phyloP scores from a whole-genome alignment of 2,888 invertebrate species.

The Cabera pusaria region DNA sequence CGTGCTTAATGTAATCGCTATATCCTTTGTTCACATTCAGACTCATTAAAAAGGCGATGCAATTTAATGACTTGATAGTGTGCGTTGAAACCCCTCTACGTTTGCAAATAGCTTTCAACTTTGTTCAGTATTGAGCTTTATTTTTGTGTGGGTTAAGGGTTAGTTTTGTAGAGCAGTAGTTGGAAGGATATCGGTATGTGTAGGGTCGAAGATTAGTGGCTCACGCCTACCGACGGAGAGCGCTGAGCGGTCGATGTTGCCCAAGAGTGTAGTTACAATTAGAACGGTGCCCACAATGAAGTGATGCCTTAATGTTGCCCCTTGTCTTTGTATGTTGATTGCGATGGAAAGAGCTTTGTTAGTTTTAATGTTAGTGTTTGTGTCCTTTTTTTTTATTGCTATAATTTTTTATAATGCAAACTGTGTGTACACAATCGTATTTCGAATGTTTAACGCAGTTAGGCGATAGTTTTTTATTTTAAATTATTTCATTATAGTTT shows the following conservation, averaged over 20 bases:
- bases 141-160: slow-evolving; percentile 36
- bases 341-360: slow-evolving; percentile 63
- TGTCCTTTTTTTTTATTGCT: too few species aligned
- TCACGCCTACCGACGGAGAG: slow-evolving; percentile 80
- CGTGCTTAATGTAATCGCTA: slow-evolving; percentile 81
- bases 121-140: slow-evolving; percentile 46
- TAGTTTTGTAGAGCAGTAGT: slow-evolving; percentile 39
- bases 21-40: slow-evolving; percentile 84
- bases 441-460: too few species aligned
- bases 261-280: slow-evolving; percentile 84
- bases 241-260: slow-evolving; percentile 82
- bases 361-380: slow-evolving; percentile 24
- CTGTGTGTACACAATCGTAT: too few species aligned
- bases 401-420: too few species aligned
- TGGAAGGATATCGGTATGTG: slow-evolving; percentile 70
- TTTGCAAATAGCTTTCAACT: slow-evolving; percentile 65
- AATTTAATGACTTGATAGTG: slow-evolving; percentile 84
- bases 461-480: too few species aligned
- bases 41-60: slow-evolving; percentile 84
- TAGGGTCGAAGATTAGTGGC: slow-evolving; percentile 83
- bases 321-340: slow-evolving; percentile 82
- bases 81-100: slow-evolving; percentile 78
- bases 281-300: slow-evolving; percentile 82
- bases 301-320: slow-evolving; percentile 80
- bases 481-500: too few species aligned